These are phyloP conservation scores for Drosophila suzukii DNA, from an alignment of 1,140 invertebrate genomes.

Conservation along the genomic window DNA sequence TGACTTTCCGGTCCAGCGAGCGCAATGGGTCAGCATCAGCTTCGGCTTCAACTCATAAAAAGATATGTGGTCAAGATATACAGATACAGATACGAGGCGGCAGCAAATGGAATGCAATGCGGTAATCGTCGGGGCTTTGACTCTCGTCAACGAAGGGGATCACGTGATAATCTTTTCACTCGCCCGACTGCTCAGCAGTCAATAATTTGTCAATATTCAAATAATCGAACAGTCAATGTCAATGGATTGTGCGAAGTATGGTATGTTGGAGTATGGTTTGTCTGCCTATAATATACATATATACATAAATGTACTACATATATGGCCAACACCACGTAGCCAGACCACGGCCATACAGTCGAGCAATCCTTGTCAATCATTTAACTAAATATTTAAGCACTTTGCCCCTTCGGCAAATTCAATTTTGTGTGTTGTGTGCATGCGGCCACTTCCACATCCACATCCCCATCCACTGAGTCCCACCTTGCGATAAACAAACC, in stretches of 20 bases:
- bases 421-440: slow-evolving; percentile 59
- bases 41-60: slow-evolving; percentile 21
- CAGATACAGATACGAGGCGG: neutral
- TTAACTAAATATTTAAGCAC: slow-evolving; percentile 71
- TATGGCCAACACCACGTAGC: neutral
- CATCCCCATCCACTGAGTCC: neutral
- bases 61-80: slow-evolving; percentile 17
- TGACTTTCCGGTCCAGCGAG: slow-evolving; percentile 24
- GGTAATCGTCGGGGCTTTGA: slow-evolving; percentile 17
- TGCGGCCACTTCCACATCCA: slow-evolving; percentile 3
- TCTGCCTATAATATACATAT: neutral
- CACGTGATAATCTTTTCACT: slow-evolving; percentile 25
- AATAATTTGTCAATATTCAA: slow-evolving; percentile 61
- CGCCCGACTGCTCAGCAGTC: slow-evolving; percentile 35
- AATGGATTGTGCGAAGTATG: slow-evolving; percentile 5
- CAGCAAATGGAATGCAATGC: slow-evolving; percentile 26
- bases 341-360: slow-evolving; percentile 12
- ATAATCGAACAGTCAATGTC: slow-evolving; percentile 42
- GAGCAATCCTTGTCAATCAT: slow-evolving; percentile 61
- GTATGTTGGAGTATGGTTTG: no score
- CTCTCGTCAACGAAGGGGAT: slow-evolving; percentile 12
- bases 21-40: slow-evolving; percentile 1
- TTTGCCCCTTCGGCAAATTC: slow-evolving; percentile 56
- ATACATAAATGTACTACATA: neutral
- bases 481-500: slow-evolving; percentile 59